These are phyloP conservation scores for Erythrolamprus reginae DNA, from an alignment of 2,113 vertebrate genomes.

Conservation along the genomic window DNA sequence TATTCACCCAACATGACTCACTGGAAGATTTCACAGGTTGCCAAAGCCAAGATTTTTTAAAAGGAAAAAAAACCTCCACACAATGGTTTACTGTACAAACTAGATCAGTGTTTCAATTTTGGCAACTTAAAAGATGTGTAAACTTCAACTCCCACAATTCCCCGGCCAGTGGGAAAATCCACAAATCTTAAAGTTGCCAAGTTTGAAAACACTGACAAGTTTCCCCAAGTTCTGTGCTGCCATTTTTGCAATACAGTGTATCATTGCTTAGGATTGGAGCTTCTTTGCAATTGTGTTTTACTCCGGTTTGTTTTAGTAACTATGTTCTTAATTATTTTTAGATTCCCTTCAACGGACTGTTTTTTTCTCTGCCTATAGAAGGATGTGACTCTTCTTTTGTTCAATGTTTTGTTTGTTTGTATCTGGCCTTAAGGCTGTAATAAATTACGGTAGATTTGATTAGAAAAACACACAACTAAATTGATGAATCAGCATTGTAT, in stretches of 20 bases:
- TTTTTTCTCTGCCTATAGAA: background rate
- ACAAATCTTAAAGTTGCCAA: background rate
- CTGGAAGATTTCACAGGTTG: background rate
- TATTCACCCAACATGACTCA: background rate
- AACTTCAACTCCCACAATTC: background rate
- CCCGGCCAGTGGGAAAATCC: background rate
- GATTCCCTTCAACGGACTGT: background rate
- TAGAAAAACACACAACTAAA: background rate
- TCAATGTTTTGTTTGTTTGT: background rate
- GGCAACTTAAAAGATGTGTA: background rate
- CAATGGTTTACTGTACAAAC: background rate
- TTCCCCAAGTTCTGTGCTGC: background rate
- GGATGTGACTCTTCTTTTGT: background rate
- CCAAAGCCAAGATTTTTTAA: background rate
- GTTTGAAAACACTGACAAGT: background rate
- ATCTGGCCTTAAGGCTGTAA: background rate
- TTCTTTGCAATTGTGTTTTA: background rate
- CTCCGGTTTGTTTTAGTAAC: background rate
- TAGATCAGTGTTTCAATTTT: background rate
- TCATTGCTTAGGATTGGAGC: background rate
- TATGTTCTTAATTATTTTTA: background rate
- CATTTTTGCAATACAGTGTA: background rate
- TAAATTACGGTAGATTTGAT: background rate
- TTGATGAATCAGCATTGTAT: background rate
- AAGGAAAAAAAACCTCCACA: too few species aligned